Evolutionary conservation across 2,797 vertebrate genomes (phyloP), one percentile per base, ranked within the genome.

Genomic region (Ceryle rudis): DNA sequence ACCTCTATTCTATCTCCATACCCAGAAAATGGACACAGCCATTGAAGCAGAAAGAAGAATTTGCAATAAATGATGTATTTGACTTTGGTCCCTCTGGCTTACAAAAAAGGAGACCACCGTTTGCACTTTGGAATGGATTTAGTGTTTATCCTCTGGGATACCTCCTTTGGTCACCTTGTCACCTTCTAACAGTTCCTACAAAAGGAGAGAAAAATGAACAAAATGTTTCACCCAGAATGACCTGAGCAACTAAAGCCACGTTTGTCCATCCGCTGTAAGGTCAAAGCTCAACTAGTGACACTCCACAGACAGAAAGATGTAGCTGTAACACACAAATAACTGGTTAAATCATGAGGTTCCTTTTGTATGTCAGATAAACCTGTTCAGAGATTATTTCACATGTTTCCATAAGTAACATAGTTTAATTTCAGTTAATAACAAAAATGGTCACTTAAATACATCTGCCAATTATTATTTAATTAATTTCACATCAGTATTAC

Each of bases 21-120:
- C 55, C 79, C 44, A 58, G 31, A 82, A 89, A 90, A 84, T 55
- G 60, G 75, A 73, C 64, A 66, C 8, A 35, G 60, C 35, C 74
- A 77, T 82, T 94, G 81, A 93, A 90, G 92, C 86, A 89, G 83
- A 94, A 92, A 95, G 70, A 94, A 94, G 73, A 94, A 93, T 77
- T 96, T 91, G 41, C 78, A 85, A 54, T 86, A 89, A 87, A 93
- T 82, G 9, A 89, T 69, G 49, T 51, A 71, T 94, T 89, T 96
- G 84, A 95, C 93, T 95, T 96, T 96, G 81, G 57, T 82, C 52
- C 41, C 70, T 91, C 67, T 80, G 51, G 81, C 66, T 96, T 89
- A 77, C 5, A 58, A 39, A 93, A 86, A 54, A 60, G 33, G 14
- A 93, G 42, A 69, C 15, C 41, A 47, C 17, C 35, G 42, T 69